Percentiles rank a stretch among this genome's conserved stretches.
These are phyloP conservation scores for Selene dorsalis DNA, from an alignment of 2,797 vertebrate genomes.

Conservation along the genomic window DNA sequence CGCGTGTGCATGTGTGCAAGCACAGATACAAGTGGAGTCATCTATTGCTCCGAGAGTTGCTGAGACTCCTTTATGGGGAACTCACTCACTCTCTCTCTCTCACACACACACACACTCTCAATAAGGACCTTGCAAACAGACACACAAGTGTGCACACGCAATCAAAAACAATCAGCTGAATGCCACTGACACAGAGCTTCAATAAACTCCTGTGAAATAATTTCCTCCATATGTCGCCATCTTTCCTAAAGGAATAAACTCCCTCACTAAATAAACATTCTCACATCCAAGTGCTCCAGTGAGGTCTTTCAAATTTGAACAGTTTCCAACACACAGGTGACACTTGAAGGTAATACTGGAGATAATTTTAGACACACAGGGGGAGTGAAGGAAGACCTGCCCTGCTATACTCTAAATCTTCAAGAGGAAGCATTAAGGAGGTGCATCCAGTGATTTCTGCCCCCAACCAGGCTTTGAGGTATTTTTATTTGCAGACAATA, in stretches of 20 bases:
- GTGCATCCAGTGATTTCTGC: constrained; percentile 3
- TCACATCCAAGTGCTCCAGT: constrained; percentile 56
- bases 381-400: constrained; percentile 31
- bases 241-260: constrained; percentile 62
- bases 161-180: constrained; percentile 56
- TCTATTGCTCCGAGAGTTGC: constrained; percentile 50
- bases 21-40: constrained; percentile 62
- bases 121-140: constrained; percentile 32
- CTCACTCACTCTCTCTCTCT: too few relatives aligned
- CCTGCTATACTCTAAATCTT: constrained; percentile 7
- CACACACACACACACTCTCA: constrained; percentile 31
- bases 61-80: constrained; percentile 46
- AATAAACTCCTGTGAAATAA: constrained; percentile 61
- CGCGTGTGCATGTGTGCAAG: background rate
- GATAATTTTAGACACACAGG: constrained; percentile 53
- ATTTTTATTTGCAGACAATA: constrained; percentile 29
- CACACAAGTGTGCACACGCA: constrained; percentile 19
- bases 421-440: constrained; percentile 25
- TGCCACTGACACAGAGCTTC: constrained; percentile 53
- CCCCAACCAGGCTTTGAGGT: constrained; percentile 15
- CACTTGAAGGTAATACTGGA: constrained; percentile 50
- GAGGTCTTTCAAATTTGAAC: constrained; percentile 54
- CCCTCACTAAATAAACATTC: constrained; percentile 58
- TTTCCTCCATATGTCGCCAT: constrained; percentile 61
- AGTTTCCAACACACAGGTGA: constrained; percentile 55